Evolutionary conservation across 1,140 invertebrate species (phyloP), one percentile per base, ranked within the genome.

Genomic region (Oreohelix idahoensis): DNA sequence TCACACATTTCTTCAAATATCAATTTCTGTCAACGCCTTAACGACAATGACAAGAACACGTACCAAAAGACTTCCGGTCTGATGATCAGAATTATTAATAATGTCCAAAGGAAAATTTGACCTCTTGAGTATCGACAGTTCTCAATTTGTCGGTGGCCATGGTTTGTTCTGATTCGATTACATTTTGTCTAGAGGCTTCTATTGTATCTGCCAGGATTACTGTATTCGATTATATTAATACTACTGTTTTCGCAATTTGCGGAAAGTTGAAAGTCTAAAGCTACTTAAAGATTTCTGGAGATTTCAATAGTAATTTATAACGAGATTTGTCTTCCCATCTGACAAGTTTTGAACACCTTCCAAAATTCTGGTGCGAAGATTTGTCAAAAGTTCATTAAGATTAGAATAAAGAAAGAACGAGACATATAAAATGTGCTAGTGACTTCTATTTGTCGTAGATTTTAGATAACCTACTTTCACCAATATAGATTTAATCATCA

Each of bases 131-230:
- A 58, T 58, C 23, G 53, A 4, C 53, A 58, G 17, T 58, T 23
- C 20, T 58, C 23, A 49, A 58, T 58, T 58, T 35, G 38, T 35
- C 17, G 38, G 35, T 13, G 32, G 42, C 39, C 26, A 1, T 45
- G 42, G 36, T 75, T n/a, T 75, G 38, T 13, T 13, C 26, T 75
- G 73, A 75, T 75, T 75, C 38, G 73, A 75, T 75, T 75, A 75
- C n/a, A 75, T n/a, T 75, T 75, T 75, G 5, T 75, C 39, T 45
- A 42, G 38, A 75, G 39, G 73, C 15, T 39, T 39, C 15, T 13
- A 20, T 10, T 58, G 53, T 49, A 49, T 49, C 10, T 8, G 17
- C 8, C 17, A 17, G 45, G 4, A 11, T 23, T 10, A n/a, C 2
- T 58, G 4, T 23, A 58, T 58, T 58, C 10, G 10, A 58, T 58